These are phyloP conservation scores for Diadumene lineata DNA, from an alignment of 92 coral and sea anemone genomes.

Conservation along the genomic window DNA sequence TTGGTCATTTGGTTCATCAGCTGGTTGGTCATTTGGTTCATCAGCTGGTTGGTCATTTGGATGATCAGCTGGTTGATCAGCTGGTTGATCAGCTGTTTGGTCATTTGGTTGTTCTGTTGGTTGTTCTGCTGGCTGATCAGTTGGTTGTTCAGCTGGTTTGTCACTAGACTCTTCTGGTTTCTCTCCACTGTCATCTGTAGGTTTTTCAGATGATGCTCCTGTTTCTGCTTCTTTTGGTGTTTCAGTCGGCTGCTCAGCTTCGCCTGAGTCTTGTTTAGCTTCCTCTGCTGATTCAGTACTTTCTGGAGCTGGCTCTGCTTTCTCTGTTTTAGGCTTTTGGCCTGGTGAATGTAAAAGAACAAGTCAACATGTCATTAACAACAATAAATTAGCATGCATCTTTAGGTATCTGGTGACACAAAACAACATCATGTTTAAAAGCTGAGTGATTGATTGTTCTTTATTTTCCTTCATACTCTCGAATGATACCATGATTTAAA, in stretches of 20 bases:
- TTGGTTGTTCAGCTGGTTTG: slow-evolving; percentile 23
- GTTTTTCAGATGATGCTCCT: slow-evolving; percentile 17
- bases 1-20: slow-evolving; percentile 13
- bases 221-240: slow-evolving; percentile 14
- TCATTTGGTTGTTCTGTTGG: slow-evolving; percentile 17
- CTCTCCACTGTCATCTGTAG: slow-evolving; percentile 16
- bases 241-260: slow-evolving; percentile 7
- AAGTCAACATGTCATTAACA: too few relatives aligned
- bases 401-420: too few relatives aligned
- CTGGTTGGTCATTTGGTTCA: slow-evolving; percentile 6
- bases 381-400: too few relatives aligned
- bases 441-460: too few relatives aligned
- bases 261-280: slow-evolving; percentile 19
- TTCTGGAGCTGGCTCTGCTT: slow-evolving; percentile 2
- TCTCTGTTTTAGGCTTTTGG: slow-evolving; percentile 2
- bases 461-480: too few relatives aligned
- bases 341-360: not conserved
- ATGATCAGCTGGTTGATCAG: too few relatives aligned
- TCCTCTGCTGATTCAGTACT: slow-evolving; percentile 11
- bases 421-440: too few relatives aligned
- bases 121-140: slow-evolving; percentile 29
- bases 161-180: slow-evolving; percentile 16
- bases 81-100: slow-evolving; percentile 33
- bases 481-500: too few relatives aligned
- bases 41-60: slow-evolving; percentile 8